Conservation (phyloP, 2,113 vertebrate species). For the Nyctibius bracteatus region DNA sequence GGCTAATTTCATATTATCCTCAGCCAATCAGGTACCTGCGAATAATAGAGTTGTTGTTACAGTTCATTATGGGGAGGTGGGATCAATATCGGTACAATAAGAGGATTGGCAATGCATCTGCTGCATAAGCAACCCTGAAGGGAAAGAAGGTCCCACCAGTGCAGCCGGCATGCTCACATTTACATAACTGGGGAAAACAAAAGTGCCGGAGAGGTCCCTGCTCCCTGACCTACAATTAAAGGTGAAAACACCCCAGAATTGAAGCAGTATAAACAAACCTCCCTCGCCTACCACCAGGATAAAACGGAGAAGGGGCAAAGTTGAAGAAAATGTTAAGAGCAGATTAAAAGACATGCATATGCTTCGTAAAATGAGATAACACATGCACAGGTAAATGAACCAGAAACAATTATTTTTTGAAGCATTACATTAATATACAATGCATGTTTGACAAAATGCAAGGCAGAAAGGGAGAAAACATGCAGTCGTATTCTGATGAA, state of each 20-base stretch:
- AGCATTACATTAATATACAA: not conserved
- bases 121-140: conserved; percentile 54
- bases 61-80: conserved; percentile 90
- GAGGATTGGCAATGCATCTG: conserved; percentile 73
- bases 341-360: conserved; percentile 18
- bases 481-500: not conserved
- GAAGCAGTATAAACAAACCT: conserved; percentile 15
- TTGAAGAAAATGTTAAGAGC: conserved; percentile 24
- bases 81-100: conserved; percentile 85
- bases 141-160: conserved; percentile 47
- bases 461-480: not conserved
- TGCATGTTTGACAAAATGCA: not conserved
- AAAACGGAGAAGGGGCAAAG: not conserved
- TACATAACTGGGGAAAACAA: conserved; percentile 39
- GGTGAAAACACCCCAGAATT: conserved; percentile 5
- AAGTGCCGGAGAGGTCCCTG: not conserved
- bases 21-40: conserved; percentile 86
- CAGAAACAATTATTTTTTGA: conserved; percentile 27
- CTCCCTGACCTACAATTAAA: conserved; percentile 43
- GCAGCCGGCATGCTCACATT: not conserved
- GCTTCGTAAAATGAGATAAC: not conserved
- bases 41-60: conserved; percentile 96
- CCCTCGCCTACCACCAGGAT: not conserved
- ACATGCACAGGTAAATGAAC: not conserved
- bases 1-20: conserved; percentile 99